Evolutionary conservation across 2,888 invertebrate species (phyloP).

Genomic region (Clostera curtula): DNA sequence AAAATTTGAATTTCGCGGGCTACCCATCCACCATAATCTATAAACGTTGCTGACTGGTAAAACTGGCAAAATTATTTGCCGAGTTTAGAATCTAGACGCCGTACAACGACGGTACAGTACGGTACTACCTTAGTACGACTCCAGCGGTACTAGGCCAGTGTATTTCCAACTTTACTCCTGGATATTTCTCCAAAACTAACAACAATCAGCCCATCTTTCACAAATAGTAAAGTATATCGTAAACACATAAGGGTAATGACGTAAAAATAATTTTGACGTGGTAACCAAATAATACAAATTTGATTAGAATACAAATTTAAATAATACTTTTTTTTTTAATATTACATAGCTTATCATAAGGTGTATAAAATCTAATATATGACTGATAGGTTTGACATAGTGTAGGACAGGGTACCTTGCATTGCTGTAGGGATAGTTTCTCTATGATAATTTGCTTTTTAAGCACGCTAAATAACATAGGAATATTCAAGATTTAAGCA

Average conservation of each 20-base stretch:
- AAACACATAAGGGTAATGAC: constrained; percentile 12
- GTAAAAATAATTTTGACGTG: constrained; percentile 16
- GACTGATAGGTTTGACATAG: constrained; percentile 33
- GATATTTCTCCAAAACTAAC: not conserved
- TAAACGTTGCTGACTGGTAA: no score
- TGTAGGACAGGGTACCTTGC: constrained; percentile 41
- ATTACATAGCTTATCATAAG: no score
- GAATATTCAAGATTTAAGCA: constrained; percentile 13
- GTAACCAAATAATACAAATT: constrained; percentile 21
- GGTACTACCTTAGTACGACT: no score
- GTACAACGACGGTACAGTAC: no score
- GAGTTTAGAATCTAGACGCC: no score
- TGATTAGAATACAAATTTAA: constrained; percentile 36
- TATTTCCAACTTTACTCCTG: no score
- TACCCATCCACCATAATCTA: no score
- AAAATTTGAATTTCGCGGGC: no score
- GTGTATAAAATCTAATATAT: constrained; percentile 22
- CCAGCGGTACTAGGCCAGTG: no score
- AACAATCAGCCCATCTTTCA: not conserved
- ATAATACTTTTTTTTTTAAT: constrained; percentile 43
- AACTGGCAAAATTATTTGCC: no score
- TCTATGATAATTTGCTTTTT: constrained; percentile 40
- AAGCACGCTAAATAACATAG: constrained; percentile 33
- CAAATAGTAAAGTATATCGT: not conserved
- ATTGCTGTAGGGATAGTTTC: constrained; percentile 42